phyloP scores from a whole-genome alignment of 2,797 vertebrate species.

The Pelodytes ibericus region DNA sequence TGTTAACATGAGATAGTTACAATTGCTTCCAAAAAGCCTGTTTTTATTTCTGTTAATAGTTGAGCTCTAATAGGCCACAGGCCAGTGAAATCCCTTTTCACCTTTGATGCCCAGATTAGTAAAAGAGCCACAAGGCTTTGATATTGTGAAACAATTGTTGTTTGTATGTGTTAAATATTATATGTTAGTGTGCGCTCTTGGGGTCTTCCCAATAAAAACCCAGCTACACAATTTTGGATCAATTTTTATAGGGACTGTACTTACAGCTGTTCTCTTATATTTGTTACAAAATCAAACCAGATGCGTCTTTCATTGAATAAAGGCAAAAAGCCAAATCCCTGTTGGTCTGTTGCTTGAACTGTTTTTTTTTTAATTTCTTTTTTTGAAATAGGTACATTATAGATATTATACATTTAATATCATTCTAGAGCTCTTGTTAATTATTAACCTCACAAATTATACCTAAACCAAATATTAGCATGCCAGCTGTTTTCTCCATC shows the following conservation, averaged over 20 bases:
- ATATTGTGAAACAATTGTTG: constrained; percentile 3
- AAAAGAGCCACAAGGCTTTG: constrained; percentile 6
- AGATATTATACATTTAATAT: constrained; percentile 35
- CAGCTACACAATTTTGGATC: constrained; percentile 32
- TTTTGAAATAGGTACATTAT: constrained; percentile 15
- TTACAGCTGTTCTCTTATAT: constrained; percentile 46
- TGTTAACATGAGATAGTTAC: too few relatives aligned
- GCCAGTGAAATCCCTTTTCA: too few relatives aligned
- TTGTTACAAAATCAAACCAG: constrained; percentile 47
- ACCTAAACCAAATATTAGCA: constrained; percentile 30
- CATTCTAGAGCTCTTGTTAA: constrained; percentile 29
- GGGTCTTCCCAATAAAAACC: constrained; percentile 41
- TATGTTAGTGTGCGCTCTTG: constrained; percentile 27
- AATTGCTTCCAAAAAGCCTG: neutral
- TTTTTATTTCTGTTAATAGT: constrained; percentile 2
- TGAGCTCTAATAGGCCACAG: neutral
- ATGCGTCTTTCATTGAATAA: constrained; percentile 34
- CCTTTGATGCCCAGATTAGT: neutral
- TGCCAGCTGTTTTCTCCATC: constrained; percentile 47
- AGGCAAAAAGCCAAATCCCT: constrained; percentile 47
- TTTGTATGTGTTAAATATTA: constrained; percentile 33
- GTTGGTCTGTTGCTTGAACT: constrained; percentile 48
- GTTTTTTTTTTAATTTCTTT: neutral
- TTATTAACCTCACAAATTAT: constrained; percentile 44
- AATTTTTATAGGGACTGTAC: constrained; percentile 33